Base-by-base conservation (phyloP, 2,888 invertebrate species). In the Anodontia alba region DNA sequence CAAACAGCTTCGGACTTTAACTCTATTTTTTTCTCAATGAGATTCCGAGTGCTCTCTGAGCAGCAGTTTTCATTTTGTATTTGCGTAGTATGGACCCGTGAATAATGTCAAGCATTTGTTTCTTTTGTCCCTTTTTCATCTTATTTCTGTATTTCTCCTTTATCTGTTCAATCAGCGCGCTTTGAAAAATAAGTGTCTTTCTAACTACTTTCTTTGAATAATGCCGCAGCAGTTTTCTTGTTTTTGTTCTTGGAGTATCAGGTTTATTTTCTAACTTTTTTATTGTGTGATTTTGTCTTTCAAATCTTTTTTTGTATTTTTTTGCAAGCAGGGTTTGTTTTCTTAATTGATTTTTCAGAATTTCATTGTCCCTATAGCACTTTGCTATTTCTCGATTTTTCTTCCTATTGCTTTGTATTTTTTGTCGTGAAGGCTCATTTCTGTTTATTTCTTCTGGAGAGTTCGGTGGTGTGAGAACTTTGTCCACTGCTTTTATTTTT, bases 101-200 rank as follows among this genome's bases (percentile, higher is more conserved):
- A 38, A 38, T 38, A 38, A 38, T 5, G 33, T 70, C n/a, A 62
- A 57, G 57, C 46, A 15, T 7, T 33, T 49, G 33, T 26, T 49
- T 20, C n/a, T 20, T 36, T 17, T 43, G 1, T 76, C 54, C 51
- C 33, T 5, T 69, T 23, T 20, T 15, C 46, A 15, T 33, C 20
- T n/a, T 70, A 3, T 38, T 54, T 49, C 76, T 54, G 31, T 23
- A 51, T 12, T 36, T 23, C n/a, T 51, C 17, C 42, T 31, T 69
- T 1, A 76, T 20, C 23, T 38, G 38, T 8, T 5, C 38, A 20
- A 70, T 1, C 23, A 76, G 43, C 1, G 70, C 43, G 70, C n/a
- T 46, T 29, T 76, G 76, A 70, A 70, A 76, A 23, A 5, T 43
- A 0, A 76, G 62, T 3, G 70, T 70, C 38, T 43, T 70, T n/a